Conservation (phyloP, 2,113 vertebrate genomes). For the Dipodomys merriami region DNA sequence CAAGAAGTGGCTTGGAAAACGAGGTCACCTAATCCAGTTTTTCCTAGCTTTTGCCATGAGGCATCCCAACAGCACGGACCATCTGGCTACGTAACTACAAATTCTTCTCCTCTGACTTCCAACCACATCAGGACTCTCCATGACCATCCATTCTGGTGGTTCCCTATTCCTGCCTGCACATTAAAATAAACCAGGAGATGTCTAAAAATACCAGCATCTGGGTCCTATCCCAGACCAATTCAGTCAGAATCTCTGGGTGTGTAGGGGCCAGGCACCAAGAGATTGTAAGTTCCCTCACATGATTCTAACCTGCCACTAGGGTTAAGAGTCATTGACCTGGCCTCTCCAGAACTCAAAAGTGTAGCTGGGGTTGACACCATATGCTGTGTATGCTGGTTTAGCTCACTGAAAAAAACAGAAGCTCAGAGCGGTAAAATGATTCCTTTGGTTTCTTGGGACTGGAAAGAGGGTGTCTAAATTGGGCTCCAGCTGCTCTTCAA, state of each 20-base stretch:
- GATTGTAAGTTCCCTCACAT: background rate
- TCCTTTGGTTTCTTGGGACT: background rate
- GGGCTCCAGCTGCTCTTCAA: background rate
- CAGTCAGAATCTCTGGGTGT: background rate
- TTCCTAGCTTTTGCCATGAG: background rate
- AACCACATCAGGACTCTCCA: background rate
- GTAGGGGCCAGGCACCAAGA: too few relatives aligned
- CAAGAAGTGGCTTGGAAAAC: background rate
- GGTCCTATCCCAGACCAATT: background rate
- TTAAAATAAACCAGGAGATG: background rate
- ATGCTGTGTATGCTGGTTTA: background rate
- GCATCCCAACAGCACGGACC: background rate
- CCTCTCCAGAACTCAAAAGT: background rate
- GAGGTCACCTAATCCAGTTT: background rate
- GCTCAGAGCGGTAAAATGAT: background rate
- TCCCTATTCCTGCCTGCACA: background rate
- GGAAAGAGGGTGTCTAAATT: background rate
- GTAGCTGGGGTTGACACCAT: background rate
- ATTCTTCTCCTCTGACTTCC: background rate
- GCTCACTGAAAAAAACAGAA: background rate
- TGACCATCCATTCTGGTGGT: background rate
- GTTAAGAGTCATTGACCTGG: background rate
- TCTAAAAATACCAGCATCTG: constrained; percentile 31
- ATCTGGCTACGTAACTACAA: background rate
- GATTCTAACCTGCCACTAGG: background rate